Conservation (phyloP, 2,113 vertebrate genomes). For the Heteronetta atricapilla region DNA sequence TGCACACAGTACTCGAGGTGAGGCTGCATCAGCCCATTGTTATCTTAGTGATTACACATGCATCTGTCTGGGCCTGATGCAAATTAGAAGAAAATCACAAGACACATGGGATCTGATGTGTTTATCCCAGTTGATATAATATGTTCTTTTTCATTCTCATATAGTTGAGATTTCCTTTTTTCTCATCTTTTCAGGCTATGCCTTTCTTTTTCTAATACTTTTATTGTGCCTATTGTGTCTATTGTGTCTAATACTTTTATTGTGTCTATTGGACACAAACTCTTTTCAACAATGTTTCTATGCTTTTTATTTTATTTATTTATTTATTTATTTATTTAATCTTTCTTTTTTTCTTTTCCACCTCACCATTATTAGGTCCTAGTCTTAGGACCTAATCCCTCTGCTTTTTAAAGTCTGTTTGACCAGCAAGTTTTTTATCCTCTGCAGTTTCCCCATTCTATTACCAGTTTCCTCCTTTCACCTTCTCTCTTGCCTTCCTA, state of each 20-base stretch:
- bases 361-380: not conserved
- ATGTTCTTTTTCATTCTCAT: not conserved
- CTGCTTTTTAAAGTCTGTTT: not conserved
- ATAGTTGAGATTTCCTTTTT: not conserved
- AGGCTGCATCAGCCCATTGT: not conserved
- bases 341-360: not conserved
- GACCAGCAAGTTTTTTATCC: not conserved
- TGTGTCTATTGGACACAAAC: not conserved
- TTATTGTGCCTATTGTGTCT: not conserved
- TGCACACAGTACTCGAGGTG: too few species aligned
- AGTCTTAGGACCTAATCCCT: not conserved
- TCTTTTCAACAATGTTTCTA: not conserved
- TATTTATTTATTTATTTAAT: not conserved
- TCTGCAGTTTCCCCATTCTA: not conserved
- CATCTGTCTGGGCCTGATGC: not conserved
- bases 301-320: not conserved
- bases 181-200: not conserved
- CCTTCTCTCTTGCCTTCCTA: not conserved
- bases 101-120: not conserved
- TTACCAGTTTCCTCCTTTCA: not conserved
- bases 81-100: not conserved
- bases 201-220: not conserved
- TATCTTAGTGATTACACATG: not conserved
- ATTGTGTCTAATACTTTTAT: not conserved
- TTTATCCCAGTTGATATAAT: not conserved